Evolutionary conservation across 2,797 vertebrate species (phyloP).

Genomic region (Tarsius wallacei): DNA sequence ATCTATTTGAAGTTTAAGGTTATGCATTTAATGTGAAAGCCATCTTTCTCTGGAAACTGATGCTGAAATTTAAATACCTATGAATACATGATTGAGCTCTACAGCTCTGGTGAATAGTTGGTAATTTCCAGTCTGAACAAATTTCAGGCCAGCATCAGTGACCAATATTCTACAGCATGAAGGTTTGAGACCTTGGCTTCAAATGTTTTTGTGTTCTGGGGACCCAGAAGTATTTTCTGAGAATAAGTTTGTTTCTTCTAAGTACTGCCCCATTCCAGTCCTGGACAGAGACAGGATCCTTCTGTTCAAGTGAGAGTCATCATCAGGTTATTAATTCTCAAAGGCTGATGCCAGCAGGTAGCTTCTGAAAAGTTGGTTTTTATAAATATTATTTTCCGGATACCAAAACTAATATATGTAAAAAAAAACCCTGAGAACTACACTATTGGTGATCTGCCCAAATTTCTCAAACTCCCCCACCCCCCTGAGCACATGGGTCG

Average conservation of each 20-base stretch:
- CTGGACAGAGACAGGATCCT: background rate
- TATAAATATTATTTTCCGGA: background rate
- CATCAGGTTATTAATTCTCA: background rate
- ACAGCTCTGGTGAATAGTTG: background rate
- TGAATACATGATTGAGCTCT: background rate
- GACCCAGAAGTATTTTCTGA: background rate
- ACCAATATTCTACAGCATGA: background rate
- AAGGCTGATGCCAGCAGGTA: background rate
- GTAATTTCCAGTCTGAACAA: background rate
- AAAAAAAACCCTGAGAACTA: background rate
- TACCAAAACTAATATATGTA: background rate
- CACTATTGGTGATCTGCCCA: background rate
- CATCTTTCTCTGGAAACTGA: background rate
- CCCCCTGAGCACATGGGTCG: background rate
- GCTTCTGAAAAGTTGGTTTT: background rate
- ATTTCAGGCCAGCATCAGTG: background rate
- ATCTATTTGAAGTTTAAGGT: background rate
- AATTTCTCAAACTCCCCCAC: background rate
- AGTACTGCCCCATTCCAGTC: background rate
- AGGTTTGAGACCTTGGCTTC: background rate
- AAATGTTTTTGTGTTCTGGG: background rate
- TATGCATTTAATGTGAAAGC: background rate
- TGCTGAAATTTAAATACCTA: background rate
- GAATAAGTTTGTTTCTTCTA: background rate
- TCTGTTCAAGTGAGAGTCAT: background rate